Base-by-base conservation (phyloP, 2,888 invertebrate species). In the Slavum lentiscoides region DNA sequence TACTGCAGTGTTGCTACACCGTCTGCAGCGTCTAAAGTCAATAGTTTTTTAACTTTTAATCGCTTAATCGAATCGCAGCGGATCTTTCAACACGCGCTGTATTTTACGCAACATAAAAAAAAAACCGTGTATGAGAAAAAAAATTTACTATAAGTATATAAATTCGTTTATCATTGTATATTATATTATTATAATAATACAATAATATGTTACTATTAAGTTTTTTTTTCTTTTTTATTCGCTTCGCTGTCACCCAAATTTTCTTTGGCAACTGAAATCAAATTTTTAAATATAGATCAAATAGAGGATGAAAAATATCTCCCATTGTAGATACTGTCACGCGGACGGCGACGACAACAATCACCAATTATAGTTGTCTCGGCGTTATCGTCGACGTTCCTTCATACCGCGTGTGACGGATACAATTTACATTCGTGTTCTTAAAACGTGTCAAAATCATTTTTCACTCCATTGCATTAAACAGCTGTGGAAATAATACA, bases 401-500 rank as follows among this genome's bases (percentile, higher is more conserved):
- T 6, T 58, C 66, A 49, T 49, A 49, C 49, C 8, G 30, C 30
- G 4, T 30, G 13, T 75, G 67, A 43, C 67, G 30, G 23, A 43
- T 59, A 67, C 43, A 23, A 43, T 67, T 39, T 23, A 23, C 67
- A 67, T 67, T 58, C 43, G 11, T 19, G 55, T 66, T 66, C 55
- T 21, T 39, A 30, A 64, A 74, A 66, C 39, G 67, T 75, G 75
- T 75, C 67, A 75, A 67, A 75, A 75, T 43, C 7, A 23, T 75
- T 67, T 30, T 75, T 58, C 11, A 43, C 8, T 67, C 5, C 53
- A 67, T 75, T 43, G 9, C n/a, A n/a, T n/a, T 43, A 13, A 23
- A 67, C 58, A 75, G 39, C 75, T 67, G 67, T 67, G 59, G n/a
- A 75, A 59, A 75, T 75, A 59, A 67, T 75, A 30, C 4, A n/a